Conservation (phyloP, 1,140 invertebrate species). For the Drosophila willistoni region DNA sequence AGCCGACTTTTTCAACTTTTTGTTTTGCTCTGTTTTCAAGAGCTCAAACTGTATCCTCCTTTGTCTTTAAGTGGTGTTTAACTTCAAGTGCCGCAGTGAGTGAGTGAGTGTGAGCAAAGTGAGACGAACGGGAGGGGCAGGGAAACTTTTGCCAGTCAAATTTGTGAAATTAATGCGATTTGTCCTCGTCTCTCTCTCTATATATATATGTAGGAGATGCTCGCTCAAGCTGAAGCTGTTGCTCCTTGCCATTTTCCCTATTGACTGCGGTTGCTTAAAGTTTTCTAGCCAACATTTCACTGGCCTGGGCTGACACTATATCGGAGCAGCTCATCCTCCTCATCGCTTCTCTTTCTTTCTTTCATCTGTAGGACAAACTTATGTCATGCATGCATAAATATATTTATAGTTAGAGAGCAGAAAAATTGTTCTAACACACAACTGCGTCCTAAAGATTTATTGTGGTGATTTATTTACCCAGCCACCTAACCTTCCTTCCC, state of each 20-base stretch:
- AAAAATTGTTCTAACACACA: slow-evolving; percentile 58
- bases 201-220: not conserved
- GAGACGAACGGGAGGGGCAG: not conserved
- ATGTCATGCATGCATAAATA: slow-evolving; percentile 80
- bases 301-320: slow-evolving; percentile 14
- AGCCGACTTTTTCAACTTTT: not conserved
- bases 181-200: slow-evolving; percentile 23
- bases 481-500: not conserved
- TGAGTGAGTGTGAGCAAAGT: slow-evolving; percentile 20
- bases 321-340: slow-evolving; percentile 54
- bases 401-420: slow-evolving; percentile 70
- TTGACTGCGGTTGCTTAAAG: slow-evolving; percentile 26
- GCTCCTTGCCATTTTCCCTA: slow-evolving; percentile 10
- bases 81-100: slow-evolving; percentile 65
- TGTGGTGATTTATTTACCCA: slow-evolving; percentile 75
- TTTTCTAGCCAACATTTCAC: slow-evolving; percentile 8
- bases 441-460: slow-evolving; percentile 79
- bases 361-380: slow-evolving; percentile 68
- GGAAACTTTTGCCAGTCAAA: slow-evolving; percentile 72
- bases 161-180: slow-evolving; percentile 81
- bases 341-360: slow-evolving; percentile 34
- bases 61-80: slow-evolving; percentile 79
- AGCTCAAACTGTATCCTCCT: slow-evolving; percentile 45
- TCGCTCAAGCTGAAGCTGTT: slow-evolving; percentile 7
- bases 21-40: not conserved